phyloP scores from a whole-genome alignment of 2,113 vertebrate species.

The Trochalopteron elliotii region DNA sequence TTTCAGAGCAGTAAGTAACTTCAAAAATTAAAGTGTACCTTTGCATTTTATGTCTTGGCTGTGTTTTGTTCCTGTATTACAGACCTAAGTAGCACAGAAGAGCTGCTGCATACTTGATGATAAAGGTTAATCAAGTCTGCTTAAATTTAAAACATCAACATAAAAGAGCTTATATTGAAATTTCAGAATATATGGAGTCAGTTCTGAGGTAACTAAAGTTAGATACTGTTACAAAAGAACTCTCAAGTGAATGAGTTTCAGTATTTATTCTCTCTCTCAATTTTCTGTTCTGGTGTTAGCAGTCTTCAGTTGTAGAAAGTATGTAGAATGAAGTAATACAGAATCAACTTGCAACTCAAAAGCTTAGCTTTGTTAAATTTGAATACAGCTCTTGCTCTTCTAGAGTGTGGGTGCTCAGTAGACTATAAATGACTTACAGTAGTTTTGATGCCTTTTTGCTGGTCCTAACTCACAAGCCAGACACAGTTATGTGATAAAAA shows the following conservation, averaged over 20 bases:
- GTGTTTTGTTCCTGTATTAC: neutral
- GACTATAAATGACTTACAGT: neutral
- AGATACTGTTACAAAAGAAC: neutral
- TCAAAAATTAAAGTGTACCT: neutral
- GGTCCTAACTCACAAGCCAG: neutral
- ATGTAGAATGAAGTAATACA: neutral
- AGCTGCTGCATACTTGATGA: neutral
- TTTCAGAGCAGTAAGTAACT: slow-evolving; percentile 88
- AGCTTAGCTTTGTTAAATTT: neutral
- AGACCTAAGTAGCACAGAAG: neutral
- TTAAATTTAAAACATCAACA: neutral
- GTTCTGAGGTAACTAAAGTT: neutral
- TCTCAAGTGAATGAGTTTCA: neutral
- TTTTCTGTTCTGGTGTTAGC: neutral
- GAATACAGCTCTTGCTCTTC: neutral
- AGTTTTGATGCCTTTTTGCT: neutral
- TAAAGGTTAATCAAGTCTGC: neutral
- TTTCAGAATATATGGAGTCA: neutral
- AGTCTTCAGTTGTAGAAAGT: neutral
- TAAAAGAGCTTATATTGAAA: neutral
- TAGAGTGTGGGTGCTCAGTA: neutral
- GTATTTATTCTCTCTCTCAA: neutral
- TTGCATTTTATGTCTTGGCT: neutral
- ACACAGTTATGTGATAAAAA: neutral
- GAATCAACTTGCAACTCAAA: neutral